phyloP scores from a whole-genome alignment of 2,113 vertebrate species.

The Dolichallabes microphthalmus region DNA sequence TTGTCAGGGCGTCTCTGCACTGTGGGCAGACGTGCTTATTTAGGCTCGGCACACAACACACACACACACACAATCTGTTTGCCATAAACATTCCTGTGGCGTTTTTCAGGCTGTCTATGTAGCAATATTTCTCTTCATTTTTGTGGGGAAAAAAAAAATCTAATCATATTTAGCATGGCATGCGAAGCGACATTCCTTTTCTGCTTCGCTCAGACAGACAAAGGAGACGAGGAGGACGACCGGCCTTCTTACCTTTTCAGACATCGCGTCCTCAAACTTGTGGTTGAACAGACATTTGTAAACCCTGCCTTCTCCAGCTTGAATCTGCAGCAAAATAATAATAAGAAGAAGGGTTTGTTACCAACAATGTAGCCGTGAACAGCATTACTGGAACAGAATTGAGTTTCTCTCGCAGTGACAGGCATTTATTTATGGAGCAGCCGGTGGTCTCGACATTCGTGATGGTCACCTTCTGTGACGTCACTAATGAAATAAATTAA shows the following conservation, averaged over 20 bases:
- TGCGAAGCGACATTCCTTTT: not conserved
- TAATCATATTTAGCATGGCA: not conserved
- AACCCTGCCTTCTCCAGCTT: slow-evolving; percentile 85
- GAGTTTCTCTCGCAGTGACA: not conserved
- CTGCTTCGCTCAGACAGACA: not conserved
- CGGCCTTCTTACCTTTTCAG: slow-evolving; percentile 75
- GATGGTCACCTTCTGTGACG: not conserved
- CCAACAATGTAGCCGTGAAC: not conserved
- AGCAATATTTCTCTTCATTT: slow-evolving; percentile 11
- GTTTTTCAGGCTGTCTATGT: slow-evolving; percentile 4
- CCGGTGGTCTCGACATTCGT: too few relatives aligned
- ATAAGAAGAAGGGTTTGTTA: not conserved
- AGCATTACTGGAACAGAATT: not conserved
- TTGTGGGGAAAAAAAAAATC: not conserved
- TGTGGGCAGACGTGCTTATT: slow-evolving; percentile 59
- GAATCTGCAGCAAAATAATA: slow-evolving; percentile 72
- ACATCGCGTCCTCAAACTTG: slow-evolving; percentile 92
- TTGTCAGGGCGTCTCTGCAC: slow-evolving; percentile 85
- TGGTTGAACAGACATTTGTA: slow-evolving; percentile 93
- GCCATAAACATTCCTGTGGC: slow-evolving; percentile 43
- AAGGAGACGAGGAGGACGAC: too few relatives aligned
- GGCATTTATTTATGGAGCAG: not conserved
- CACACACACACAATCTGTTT: slow-evolving; percentile 6
- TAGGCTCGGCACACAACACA: slow-evolving; percentile 12
- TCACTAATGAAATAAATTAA: not conserved